Evolutionary conservation across 92 coral and sea anemone species (phyloP), one percentile per base, ranked within the genome.

Genomic region (Epizoanthus ramosus): DNA sequence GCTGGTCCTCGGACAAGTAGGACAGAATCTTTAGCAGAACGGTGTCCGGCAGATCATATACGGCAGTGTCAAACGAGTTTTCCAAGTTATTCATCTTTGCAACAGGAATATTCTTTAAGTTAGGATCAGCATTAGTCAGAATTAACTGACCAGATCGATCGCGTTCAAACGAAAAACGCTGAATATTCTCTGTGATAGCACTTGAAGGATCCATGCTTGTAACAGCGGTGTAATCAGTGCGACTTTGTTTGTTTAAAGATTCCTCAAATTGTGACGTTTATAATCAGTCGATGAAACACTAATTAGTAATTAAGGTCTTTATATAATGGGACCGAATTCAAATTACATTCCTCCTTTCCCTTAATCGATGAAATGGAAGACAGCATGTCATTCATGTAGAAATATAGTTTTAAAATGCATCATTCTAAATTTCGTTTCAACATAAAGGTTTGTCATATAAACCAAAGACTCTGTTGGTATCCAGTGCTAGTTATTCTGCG

Each of bases 31-130:
- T 85, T 15, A 96, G 90, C 19, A 94, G 68, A 25, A 84, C 61
- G 3, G 99, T 86, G 58, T 96, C 99, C 5, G 99, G 99, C n/a
- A 96, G 87, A 47, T 79, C 84, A 4, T 87, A 85, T 53, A 92
- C 70, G 2, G 43, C 59, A 17, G 71, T 60, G 57, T 77, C 82
- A 61, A 60, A 77, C 5, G 23, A 24, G 0, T 39, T 17, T 39
- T 77, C 53, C 47, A 65, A 22, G 21, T 37, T 12, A 39, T 45
- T 35, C 16, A 77, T 16, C 18, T 61, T 77, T 43, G 45, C 50
- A 25, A 77, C 23, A 13, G 61, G 25, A 13, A 63, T 54, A 25
- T 13, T 13, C 3, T 68, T n/a, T n/a, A n/a, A n/a, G n/a, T n/a
- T 61, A 8, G 68, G 54, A 37, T 75, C 69, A 33, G 43, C 43